Evolutionary conservation across 2,797 vertebrate genomes (phyloP), one percentile per base, ranked within the genome.

Genomic region (Urophycis tenuis): DNA sequence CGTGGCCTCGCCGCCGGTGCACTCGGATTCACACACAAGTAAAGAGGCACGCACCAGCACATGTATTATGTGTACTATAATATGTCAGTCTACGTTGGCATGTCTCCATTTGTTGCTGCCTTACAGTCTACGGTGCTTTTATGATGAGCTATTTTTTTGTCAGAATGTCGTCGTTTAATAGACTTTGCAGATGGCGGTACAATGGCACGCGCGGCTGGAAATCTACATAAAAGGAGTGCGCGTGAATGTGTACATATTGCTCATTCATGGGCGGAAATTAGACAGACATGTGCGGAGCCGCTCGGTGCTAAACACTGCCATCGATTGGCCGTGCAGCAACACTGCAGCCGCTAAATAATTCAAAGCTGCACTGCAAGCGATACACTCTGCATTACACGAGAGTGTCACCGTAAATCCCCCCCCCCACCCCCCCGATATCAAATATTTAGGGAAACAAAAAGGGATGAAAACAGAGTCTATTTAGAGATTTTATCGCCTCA

Each of bases 251-350:
- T 35, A 45, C 19, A 35, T 36, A 22, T 36, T 36, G 25, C 11
- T 72, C 22, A 8, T 60, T 60, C 53, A 60, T 60, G 53, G 25
- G 53, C 22, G 53, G 2, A n/a, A 60, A 60, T 60, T 71, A 71
- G 29, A 22, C 45, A 72, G 12, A 39, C n/a, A 10, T 6, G 25
- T 34, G 45, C 25, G 41, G 36, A 45, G 35, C n/a, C 12, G 72
- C 72, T 11, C 72, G 45, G 90, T 81, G 85, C 87, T 89, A 89
- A 89, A 92, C 81, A 90, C 88, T 91, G 91, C 91, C 90, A 91
- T 87, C 91, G 75, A 75, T 87, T 91, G 91, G 88, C 80, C 74
- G 33, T 0, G 34, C 1, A 69, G 33, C 8, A 75, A 11, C 78
- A 84, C 32, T 81, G 36, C 25, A 25, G 1, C 15, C 72, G 39